Evolutionary conservation across 2,888 invertebrate species (phyloP).

Genomic region (Antitype chi): DNA sequence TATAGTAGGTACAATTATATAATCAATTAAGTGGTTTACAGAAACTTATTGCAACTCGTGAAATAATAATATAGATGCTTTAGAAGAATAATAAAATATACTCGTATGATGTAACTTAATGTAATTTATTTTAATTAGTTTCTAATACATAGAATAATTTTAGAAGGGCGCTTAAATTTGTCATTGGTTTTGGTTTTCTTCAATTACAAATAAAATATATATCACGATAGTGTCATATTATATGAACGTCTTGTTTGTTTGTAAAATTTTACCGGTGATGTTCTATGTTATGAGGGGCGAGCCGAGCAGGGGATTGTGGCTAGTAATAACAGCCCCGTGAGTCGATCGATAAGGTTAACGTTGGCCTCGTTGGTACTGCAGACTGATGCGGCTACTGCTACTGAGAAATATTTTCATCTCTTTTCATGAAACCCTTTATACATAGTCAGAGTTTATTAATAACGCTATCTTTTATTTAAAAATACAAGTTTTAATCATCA

Average conservation of each 20-base stretch:
- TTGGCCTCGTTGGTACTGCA: too few species aligned
- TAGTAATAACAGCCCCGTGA: too few species aligned
- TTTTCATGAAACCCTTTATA: not conserved
- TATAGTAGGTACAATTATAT: too few species aligned
- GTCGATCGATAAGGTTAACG: too few species aligned
- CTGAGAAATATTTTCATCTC: not conserved
- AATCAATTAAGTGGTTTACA: conserved; percentile 18
- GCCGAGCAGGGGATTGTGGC: too few species aligned
- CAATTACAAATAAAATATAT: not conserved
- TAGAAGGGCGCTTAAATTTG: not conserved
- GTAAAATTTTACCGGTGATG: too few species aligned
- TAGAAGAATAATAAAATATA: conserved; percentile 1
- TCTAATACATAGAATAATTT: conserved; percentile 21
- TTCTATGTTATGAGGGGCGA: too few species aligned
- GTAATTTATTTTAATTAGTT: conserved; percentile 2
- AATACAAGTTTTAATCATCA: not conserved
- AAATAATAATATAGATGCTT: conserved; percentile 27
- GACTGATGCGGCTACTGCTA: too few species aligned
- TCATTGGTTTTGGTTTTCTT: not conserved
- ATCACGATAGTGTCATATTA: too few species aligned
- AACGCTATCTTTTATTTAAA: not conserved
- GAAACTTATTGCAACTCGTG: not conserved
- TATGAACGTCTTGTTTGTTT: too few species aligned
- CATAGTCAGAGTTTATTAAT: not conserved
- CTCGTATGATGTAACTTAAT: conserved; percentile 35